Percentiles rank a stretch among this genome's conserved stretches.
phyloP scores from a whole-genome alignment of 2,888 invertebrate genomes.

The Emesis russula region DNA sequence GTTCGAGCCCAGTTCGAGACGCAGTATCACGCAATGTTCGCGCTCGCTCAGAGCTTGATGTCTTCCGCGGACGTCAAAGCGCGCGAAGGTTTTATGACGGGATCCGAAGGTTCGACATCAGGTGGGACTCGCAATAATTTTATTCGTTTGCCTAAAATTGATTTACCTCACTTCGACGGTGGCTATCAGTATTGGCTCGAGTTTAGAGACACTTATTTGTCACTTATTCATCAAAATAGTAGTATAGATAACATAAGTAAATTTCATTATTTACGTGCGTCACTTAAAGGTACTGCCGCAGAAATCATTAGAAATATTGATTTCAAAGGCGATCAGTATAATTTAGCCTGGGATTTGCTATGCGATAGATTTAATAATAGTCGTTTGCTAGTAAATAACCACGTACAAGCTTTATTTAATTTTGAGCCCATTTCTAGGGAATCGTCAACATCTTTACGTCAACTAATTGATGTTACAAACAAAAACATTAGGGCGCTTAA shows the following conservation, averaged over 20 bases:
- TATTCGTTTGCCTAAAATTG: background rate
- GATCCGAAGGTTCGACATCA: background rate
- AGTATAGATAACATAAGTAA: background rate
- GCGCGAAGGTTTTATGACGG: conserved; percentile 7
- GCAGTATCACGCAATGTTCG: background rate
- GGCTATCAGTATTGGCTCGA: background rate
- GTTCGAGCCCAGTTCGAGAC: background rate
- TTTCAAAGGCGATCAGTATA: background rate
- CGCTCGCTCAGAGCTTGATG: background rate
- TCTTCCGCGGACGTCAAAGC: background rate
- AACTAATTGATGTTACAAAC: no score
- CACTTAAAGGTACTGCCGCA: background rate
- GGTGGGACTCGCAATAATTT: background rate
- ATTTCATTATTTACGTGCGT: background rate
- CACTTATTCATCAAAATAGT: background rate
- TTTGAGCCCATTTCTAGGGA: no score
- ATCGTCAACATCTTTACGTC: no score
- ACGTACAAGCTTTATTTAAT: background rate
- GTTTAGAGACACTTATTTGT: background rate
- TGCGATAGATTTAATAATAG: background rate
- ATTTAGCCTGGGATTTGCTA: background rate
- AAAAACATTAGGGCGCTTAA: no score
- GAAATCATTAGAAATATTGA: background rate
- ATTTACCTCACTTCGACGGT: background rate
- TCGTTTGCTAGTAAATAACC: background rate